Conservation (phyloP, 2,797 vertebrate genomes). For the Diglossa cyanea region DNA sequence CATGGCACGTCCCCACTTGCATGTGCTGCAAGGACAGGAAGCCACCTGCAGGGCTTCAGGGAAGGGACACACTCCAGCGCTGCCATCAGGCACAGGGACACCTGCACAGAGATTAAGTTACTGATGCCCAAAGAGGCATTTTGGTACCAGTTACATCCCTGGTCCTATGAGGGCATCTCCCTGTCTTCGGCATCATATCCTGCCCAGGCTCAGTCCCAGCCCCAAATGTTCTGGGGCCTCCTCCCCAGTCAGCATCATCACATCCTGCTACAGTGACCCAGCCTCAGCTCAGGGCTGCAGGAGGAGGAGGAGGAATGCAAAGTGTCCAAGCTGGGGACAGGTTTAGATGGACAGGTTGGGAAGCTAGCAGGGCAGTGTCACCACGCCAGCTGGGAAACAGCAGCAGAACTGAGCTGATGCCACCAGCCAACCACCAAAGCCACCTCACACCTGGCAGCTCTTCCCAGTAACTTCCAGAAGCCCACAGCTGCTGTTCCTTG, state of each 20-base stretch:
- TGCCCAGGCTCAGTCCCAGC: not conserved
- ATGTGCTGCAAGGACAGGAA: not conserved
- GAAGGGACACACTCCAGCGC: not conserved
- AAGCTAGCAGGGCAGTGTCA: not conserved
- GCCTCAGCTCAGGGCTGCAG: fast-evolving
- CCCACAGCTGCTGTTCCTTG: fast-evolving
- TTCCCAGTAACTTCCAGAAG: not conserved
- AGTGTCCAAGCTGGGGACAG: not conserved
- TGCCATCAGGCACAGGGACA: not conserved
- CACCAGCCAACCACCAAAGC: not conserved
- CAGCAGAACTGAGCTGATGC: not conserved
- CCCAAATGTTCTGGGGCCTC: not conserved
- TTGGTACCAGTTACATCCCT: not conserved
- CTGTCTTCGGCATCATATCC: fast-evolving
- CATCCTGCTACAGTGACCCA: not conserved
- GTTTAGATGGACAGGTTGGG: not conserved
- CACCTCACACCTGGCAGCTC: not conserved
- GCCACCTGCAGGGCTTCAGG: not conserved
- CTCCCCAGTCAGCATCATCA: not conserved
- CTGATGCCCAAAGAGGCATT: not conserved
- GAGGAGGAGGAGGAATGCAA: not conserved
- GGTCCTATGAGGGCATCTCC: not conserved
- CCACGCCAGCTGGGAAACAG: not conserved
- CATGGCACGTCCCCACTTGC: not conserved
- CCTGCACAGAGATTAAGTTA: not conserved